Base-by-base conservation (phyloP, 1,140 invertebrate genomes). In the Thaumetopoea pityocampa region DNA sequence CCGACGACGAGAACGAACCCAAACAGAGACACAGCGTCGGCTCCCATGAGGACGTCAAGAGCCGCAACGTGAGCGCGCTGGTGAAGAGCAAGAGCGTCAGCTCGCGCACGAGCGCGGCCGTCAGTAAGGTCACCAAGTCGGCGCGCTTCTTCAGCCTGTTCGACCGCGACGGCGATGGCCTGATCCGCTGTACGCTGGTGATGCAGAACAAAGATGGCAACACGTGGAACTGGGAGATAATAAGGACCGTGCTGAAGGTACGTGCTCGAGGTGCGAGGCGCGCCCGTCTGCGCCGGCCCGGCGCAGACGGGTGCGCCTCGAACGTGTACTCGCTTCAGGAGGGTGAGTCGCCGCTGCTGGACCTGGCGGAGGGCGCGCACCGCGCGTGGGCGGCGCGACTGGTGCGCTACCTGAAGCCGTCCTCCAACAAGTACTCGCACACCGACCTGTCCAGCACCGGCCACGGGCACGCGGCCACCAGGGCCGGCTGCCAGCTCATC, bases 361-460 rank as follows among this genome's bases (percentile, higher is more conserved):
- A 83, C 43, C 50, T 81, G 7, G 71, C 61, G 34, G 79, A 97
- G 65, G 91, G 91, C 19, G 90, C 90, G 37, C 89, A 93, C 67
- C 90, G 89, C 28, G 73, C 89, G n/a, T 97, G 98, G 83, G 86
- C 96, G 0, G 90, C 92, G 44, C 89, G 92, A 17, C 86, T 99
- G 1, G 86, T 97, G 0, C 90, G 93, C 46, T 98, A 96, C 72
- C 94, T 92, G 65, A 93, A 93, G 69, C 96, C 96, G 0, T 94
- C 92, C 8, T 93, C 91, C 34, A 94, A 96, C 71, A 90, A 91
- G 33, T 98, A 95, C 80, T 96, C 76, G 85, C 96, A 87, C 59
- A 93, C 73, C 80, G 90, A 77, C 32, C 43, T 84, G 27, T 73
- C 77, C 2, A 62, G 67, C 24, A 70, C 69, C 2, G 62, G 71